Evolutionary conservation across 2,888 invertebrate genomes (phyloP), one percentile per base, ranked within the genome.

Genomic region (Drosophila vallismaia): DNA sequence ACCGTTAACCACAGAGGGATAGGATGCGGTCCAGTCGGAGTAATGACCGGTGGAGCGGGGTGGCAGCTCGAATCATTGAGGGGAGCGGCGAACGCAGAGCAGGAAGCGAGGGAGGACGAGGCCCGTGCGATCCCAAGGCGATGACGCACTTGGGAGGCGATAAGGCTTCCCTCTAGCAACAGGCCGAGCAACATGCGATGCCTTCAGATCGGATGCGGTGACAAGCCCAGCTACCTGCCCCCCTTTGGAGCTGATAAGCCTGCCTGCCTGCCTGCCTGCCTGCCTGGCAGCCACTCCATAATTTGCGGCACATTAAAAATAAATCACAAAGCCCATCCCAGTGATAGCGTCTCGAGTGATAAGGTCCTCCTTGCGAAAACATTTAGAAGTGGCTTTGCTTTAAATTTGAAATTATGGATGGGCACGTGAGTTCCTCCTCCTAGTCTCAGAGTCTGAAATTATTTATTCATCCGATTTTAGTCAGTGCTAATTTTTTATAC

Each of bases 221-320:
- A 52, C 63, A 26, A 38, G 63, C 75, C 62, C 44, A 44, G 49
- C 59, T 48, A 19, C 28, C 42, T 44, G 5, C 31, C 29, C 14
- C 42, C 42, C 42, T 28, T 7, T 14, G 10, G 24, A 10, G 42
- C 50, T 52, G 77, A 76, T 79, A 76, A 74, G 71, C 71, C 28
- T 5, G 4, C 50, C 45, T 51, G 4, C 50, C 45, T 51, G 71
- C 71, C 28, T 5, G 4, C 50, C 45, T 51, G 4, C 50, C 45
- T 51, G 66, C 75, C 76, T 80, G 81, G 70, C 74, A 79, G 48
- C 79, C 56, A 62, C 38, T 69, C 68, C 19, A 58, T 19, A 48
- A 50, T 50, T 50, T 40, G 57, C 53, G 49, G 67, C 53, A 55
- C 48, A 66, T 75, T 79, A 79, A 73, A 69, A 73, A 75, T 74